Conservation (phyloP, 2,888 invertebrate species). For the Lagria hirta region DNA sequence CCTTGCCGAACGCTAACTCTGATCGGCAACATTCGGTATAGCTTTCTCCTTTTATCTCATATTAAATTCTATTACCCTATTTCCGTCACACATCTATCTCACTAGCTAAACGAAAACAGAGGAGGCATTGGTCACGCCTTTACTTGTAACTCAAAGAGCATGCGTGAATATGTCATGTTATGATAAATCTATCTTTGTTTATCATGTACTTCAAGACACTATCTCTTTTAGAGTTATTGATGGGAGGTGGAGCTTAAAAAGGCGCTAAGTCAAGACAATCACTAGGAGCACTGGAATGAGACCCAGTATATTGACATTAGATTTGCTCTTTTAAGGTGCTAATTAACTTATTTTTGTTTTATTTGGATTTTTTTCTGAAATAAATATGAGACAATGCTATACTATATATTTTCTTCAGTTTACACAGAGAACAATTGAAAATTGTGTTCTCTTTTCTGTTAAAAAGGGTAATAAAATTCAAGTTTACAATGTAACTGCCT, state of each 20-base stretch:
- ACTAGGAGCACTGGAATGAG: constrained; percentile 31
- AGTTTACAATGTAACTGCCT: no score
- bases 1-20: constrained; percentile 43
- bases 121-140: constrained; percentile 44
- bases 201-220: no score
- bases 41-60: constrained; percentile 37
- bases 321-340: constrained; percentile 44
- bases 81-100: constrained; percentile 32
- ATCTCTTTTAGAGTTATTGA: constrained; percentile 45
- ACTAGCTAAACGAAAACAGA: constrained; percentile 39
- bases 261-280: constrained; percentile 55
- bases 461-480: no score
- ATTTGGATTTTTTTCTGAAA: constrained; percentile 9
- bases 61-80: constrained; percentile 39
- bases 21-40: constrained; percentile 47
- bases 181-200: constrained; percentile 36
- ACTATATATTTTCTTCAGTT: no score
- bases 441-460: no score
- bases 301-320: constrained; percentile 50
- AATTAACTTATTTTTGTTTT: constrained; percentile 44
- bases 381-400: no score
- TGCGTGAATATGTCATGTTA: constrained; percentile 47
- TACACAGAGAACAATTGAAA: no score
- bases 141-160: constrained; percentile 46
- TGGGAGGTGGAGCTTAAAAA: constrained; percentile 47